Conservation (phyloP, 2,888 invertebrate species). For the Heteropelma amictum region DNA sequence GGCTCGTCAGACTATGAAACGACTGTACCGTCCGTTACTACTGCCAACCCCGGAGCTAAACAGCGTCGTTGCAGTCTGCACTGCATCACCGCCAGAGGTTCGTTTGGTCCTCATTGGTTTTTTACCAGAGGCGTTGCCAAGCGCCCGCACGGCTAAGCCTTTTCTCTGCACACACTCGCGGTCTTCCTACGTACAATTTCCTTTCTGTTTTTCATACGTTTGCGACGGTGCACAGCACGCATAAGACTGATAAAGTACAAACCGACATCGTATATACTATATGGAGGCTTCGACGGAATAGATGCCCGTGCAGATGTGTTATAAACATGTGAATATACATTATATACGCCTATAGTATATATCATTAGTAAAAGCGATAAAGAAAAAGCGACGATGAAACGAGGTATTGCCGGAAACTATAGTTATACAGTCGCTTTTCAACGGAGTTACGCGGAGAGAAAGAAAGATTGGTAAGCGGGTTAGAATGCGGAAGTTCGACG, state of each 20-base stretch:
- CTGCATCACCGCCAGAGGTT: conserved; percentile 31
- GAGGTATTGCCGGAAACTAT: conserved; percentile 22
- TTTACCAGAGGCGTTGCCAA: conserved; percentile 34
- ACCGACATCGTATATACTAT: conserved; percentile 41
- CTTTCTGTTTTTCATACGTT: conserved; percentile 10
- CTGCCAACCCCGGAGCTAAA: conserved; percentile 42
- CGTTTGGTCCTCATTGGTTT: conserved; percentile 20
- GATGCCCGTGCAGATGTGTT: conserved; percentile 29
- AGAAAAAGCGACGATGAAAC: conserved; percentile 27
- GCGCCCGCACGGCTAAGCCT: background rate
- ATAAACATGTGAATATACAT: background rate
- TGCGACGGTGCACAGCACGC: conserved; percentile 4
- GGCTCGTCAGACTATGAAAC: conserved; percentile 37
- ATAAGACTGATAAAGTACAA: conserved; percentile 36
- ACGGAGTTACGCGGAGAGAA: conserved; percentile 23
- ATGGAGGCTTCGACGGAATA: conserved; percentile 42
- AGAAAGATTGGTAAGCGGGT: conserved; percentile 37
- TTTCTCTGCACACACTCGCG: background rate
- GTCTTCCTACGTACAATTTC: background rate
- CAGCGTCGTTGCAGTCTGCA: conserved; percentile 19
- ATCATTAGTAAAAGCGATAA: conserved; percentile 39
- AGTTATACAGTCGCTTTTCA: conserved; percentile 32
- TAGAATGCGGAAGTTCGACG: conserved; percentile 55
- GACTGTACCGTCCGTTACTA: conserved; percentile 34
- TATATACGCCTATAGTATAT: background rate